Evolutionary conservation across 1,140 invertebrate genomes (phyloP).

Genomic region (Aphaenogaster rudis): DNA sequence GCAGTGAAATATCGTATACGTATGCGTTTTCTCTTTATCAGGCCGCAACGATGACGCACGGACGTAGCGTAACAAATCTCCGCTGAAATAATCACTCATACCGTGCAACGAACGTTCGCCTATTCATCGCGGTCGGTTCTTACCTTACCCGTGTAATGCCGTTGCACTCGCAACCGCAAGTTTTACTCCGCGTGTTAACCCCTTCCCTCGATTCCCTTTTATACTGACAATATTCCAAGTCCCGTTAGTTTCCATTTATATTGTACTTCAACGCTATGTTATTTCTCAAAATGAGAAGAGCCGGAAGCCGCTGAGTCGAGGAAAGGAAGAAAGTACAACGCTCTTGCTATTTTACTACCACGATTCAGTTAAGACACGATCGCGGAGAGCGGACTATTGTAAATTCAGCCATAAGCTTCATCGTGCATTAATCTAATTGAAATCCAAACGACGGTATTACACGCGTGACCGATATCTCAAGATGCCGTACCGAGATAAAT

Average conservation of each 20-base stretch:
- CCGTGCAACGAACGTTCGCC: not conserved
- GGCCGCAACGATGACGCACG: conserved; percentile 7
- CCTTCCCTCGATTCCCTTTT: not conserved
- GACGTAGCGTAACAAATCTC: conserved; percentile 19
- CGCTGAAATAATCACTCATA: conserved; percentile 31
- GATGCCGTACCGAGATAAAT: conserved; percentile 16
- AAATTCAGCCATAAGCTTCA: not conserved
- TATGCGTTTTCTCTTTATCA: not conserved
- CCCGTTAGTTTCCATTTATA: conserved; percentile 3
- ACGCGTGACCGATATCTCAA: conserved; percentile 60
- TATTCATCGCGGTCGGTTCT: conserved; percentile 4
- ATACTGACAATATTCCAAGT: not conserved
- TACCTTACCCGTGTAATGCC: not conserved
- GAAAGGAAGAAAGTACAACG: not conserved
- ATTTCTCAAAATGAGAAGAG: not conserved
- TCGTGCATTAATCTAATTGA: conserved; percentile 68
- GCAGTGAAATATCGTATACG: not conserved
- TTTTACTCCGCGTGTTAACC: not conserved
- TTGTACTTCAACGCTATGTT: conserved; percentile 11
- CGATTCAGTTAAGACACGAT: not conserved
- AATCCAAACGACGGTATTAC: conserved; percentile 55
- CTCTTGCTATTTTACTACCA: not conserved
- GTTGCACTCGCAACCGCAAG: not conserved
- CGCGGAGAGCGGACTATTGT: not conserved
- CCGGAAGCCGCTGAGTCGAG: not conserved